These are phyloP conservation scores for Astreopora myriophthalma DNA, from an alignment of 64 coral and sea anemone species.

Conservation along the genomic window DNA sequence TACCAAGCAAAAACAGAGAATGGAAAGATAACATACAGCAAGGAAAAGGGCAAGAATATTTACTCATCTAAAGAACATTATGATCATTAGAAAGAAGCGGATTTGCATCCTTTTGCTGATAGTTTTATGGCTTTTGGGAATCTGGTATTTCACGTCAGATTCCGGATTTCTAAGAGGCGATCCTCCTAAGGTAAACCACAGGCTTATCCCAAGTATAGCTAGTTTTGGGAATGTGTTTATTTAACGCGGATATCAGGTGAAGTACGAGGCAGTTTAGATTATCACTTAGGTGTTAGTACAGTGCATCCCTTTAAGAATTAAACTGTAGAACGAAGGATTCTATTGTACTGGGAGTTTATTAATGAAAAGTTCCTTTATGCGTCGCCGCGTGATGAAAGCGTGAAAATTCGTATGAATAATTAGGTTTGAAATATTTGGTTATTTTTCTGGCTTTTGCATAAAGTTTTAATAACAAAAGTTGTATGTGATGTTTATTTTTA, in stretches of 20 bases:
- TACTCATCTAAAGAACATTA: neutral
- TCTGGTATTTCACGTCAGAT: slow-evolving; percentile 84
- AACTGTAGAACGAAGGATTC: neutral
- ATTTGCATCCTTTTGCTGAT: slow-evolving; percentile 63
- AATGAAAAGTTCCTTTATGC: too few relatives aligned
- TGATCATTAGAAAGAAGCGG: slow-evolving; percentile 80
- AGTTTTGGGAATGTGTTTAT: neutral
- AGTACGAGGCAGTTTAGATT: neutral
- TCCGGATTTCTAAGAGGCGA: slow-evolving; percentile 51
- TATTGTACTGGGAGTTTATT: neutral
- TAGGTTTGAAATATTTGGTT: too few relatives aligned
- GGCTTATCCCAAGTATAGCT: too few relatives aligned
- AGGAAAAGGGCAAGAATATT: neutral
- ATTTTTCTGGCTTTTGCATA: too few relatives aligned
- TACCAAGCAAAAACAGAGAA: neutral
- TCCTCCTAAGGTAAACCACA: slow-evolving; percentile 73
- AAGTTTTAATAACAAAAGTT: too few relatives aligned
- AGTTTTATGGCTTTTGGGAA: slow-evolving; percentile 77
- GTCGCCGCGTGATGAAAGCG: neutral
- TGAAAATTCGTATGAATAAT: too few relatives aligned
- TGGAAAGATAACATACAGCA: neutral
- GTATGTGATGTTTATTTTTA: too few relatives aligned
- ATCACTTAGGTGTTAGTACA: neutral
- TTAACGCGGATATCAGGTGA: neutral
- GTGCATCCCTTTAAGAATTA: neutral